Conservation (phyloP, 1,140 invertebrate genomes). For the Neodiprion pinetum region DNA sequence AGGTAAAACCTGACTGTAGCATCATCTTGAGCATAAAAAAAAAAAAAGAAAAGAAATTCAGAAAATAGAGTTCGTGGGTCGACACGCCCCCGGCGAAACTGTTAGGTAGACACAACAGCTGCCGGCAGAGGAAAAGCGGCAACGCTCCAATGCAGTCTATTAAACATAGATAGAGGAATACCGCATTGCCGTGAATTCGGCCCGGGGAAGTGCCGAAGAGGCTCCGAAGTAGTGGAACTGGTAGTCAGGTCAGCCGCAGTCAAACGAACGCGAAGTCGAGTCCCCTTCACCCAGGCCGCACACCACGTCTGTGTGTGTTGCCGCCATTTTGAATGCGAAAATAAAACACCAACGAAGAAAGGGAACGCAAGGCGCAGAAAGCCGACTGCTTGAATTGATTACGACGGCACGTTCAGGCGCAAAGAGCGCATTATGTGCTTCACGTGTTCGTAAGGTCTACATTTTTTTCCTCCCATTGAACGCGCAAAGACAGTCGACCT, state of each 20-base stretch:
- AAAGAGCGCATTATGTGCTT: no score
- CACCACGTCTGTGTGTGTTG: neutral
- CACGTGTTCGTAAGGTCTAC: no score
- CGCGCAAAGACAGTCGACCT: no score
- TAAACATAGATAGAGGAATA: slow-evolving; percentile 55
- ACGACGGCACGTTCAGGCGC: no score
- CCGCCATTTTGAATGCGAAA: neutral
- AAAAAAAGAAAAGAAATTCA: no score
- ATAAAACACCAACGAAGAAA: neutral
- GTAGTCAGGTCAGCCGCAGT: slow-evolving; percentile 1
- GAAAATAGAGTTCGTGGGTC: no score
- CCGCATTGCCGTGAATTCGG: slow-evolving; percentile 53
- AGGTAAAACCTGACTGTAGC: no score
- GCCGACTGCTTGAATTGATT: neutral
- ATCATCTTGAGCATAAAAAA: no score
- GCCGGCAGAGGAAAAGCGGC: no score
- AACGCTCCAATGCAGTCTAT: slow-evolving; percentile 49
- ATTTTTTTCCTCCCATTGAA: no score
- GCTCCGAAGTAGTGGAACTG: slow-evolving; percentile 2
- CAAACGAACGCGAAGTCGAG: neutral
- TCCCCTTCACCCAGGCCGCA: neutral
- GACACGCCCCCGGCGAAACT: no score
- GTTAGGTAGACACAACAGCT: no score
- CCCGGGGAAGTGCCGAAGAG: slow-evolving; percentile 22
- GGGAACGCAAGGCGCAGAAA: neutral